phyloP scores from a whole-genome alignment of 2,113 vertebrate genomes.

The Hyla sarda region DNA sequence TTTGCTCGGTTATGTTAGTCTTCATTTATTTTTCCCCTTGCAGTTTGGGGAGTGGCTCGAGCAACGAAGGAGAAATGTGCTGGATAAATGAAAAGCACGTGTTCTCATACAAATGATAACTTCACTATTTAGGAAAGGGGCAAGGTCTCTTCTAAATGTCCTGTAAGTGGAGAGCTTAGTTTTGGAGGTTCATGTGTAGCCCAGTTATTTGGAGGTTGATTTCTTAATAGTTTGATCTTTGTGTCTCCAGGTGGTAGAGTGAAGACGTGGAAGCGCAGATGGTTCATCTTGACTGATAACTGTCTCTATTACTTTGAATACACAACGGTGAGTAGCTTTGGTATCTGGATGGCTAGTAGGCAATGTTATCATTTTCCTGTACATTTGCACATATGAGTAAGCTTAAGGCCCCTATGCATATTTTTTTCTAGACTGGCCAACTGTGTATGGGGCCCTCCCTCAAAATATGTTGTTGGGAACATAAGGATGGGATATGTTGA shows the following conservation, averaged over 20 bases:
- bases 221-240: conserved; percentile 56
- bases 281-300: conserved; percentile 98
- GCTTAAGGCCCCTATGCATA: no score
- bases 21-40: background rate
- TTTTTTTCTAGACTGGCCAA: no score
- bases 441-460: no score
- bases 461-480: no score
- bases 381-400: no score
- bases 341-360: background rate
- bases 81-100: background rate
- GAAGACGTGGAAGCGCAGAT: conserved; percentile 98
- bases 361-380: background rate
- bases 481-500: no score
- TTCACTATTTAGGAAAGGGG: background rate
- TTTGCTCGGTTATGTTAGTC: background rate
- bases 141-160: background rate
- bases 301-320: conserved; percentile 99
- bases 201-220: background rate
- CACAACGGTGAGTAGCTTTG: conserved; percentile 87
- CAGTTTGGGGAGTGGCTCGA: background rate
- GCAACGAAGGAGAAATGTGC: background rate
- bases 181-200: background rate
- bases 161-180: conserved; percentile 1
- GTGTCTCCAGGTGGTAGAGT: conserved; percentile 87
- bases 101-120: background rate